Conservation (phyloP, 1,140 invertebrate species). For the Manduca sexta region DNA sequence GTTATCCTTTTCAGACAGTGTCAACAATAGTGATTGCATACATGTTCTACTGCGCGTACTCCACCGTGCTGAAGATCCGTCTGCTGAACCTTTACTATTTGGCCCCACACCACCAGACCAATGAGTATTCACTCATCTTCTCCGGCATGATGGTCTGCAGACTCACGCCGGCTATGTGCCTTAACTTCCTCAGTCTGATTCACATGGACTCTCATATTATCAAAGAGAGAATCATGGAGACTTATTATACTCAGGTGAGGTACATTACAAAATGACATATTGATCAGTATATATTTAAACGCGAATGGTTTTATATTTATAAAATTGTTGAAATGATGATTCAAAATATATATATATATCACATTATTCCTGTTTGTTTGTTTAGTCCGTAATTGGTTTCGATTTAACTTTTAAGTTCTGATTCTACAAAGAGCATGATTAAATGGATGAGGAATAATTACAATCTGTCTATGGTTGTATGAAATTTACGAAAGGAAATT, state of each 20-base stretch:
- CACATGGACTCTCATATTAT: conserved; percentile 99
- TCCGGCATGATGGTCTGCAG: conserved; percentile 98
- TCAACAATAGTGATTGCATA: conserved; percentile 94
- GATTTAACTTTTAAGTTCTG: too few species aligned
- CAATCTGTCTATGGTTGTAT: too few species aligned
- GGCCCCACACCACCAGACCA: conserved; percentile 97
- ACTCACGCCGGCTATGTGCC: conserved; percentile 97
- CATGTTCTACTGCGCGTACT: conserved; percentile 97
- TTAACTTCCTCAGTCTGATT: conserved; percentile 98
- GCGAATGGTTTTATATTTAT: too few species aligned
- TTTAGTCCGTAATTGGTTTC: too few species aligned
- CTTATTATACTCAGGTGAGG: conserved; percentile 89
- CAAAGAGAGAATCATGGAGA: conserved; percentile 85
- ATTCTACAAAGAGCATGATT: too few species aligned
- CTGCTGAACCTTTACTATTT: conserved; percentile 98
- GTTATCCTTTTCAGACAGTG: conserved; percentile 77
- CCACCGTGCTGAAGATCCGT: conserved; percentile 96
- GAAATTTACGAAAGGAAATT: too few species aligned
- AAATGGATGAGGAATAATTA: too few species aligned
- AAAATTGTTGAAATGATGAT: too few species aligned
- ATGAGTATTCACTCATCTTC: conserved; percentile 99
- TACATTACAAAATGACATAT: too few species aligned
- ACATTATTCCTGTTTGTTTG: too few species aligned
- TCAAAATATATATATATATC: too few species aligned
- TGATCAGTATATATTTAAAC: too few species aligned